Evolutionary conservation across 2,888 invertebrate genomes (phyloP), one percentile per base, ranked within the genome.

Genomic region (Carabus problematicus): DNA sequence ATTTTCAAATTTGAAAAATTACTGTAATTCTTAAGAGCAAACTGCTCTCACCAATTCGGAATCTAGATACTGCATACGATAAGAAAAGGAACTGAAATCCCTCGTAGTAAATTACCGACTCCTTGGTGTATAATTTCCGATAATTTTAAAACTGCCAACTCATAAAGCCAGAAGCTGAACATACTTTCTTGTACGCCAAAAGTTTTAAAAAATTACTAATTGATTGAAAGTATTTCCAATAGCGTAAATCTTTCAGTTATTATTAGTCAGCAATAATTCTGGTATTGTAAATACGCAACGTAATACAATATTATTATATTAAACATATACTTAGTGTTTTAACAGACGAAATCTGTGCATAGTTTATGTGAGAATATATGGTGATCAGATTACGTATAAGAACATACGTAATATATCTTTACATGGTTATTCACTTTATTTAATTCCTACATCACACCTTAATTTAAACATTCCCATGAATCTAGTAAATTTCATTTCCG

Each of bases 1-100:
- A 74, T 75, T 75, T 74, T 72, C 74, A 74, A 74, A 75, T 75
- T 75, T 75, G 71, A 69, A 72, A 74, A 74, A 75, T 75, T 73
- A 74, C 73, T 72, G 74, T 75, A 72, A 75, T 75, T 72, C 71
- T 45, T 70, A 45, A 41, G 41, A 55, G 52, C n/a, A 54, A 12
- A 54, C 12, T n/a, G 56, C 12, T 43, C 56, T 16, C 8, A 14
- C 14, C 55, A 39, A 56, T 56, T 64, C 47, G 45, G 58, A 64
- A 56, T 43, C 19, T 12, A 43, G 64, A 64, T 64, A 67, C 60
- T 42, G 60, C 9, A 8, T 12, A 29, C 29, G 56, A 56, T 56
- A 56, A 56, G 56, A 66, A 45, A 64, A 47, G 56, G 18, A 66
- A 74, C 72, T 72, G 74, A 74, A 72, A 75, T 75, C 71, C 70